A percentile compares a stretch with the other conserved stretches of the same genome.
phyloP scores from a whole-genome alignment of 1,140 invertebrate species.

The Bathynomus jamesi region DNA sequence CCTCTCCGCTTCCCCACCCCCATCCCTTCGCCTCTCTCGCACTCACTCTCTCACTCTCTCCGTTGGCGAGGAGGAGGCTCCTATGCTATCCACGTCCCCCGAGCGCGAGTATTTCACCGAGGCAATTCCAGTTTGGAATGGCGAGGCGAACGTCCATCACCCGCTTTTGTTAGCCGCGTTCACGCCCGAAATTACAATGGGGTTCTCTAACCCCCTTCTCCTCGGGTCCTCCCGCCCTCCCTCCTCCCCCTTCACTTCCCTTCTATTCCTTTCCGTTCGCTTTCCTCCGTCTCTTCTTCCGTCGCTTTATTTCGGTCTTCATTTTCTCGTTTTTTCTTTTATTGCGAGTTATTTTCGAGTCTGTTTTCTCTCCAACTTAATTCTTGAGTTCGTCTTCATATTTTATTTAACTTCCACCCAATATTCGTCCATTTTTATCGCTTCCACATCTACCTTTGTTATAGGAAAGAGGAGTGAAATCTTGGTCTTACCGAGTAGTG shows the following conservation, averaged over 20 bases:
- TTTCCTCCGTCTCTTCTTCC: background rate
- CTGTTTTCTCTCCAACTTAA: too few species aligned
- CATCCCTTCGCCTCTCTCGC: background rate
- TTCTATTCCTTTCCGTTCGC: background rate
- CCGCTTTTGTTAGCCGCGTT: slow-evolving; percentile 23
- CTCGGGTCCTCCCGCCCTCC: background rate
- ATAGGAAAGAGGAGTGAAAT: too few species aligned
- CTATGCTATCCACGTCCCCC: slow-evolving; percentile 31
- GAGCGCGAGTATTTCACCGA: slow-evolving; percentile 37
- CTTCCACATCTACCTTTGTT: too few species aligned
- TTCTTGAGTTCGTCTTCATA: too few species aligned
- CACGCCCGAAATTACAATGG: background rate
- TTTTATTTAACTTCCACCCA: too few species aligned
- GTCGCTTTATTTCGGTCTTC: background rate
- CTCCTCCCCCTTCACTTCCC: background rate
- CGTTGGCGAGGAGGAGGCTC: background rate
- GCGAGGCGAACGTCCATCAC: slow-evolving; percentile 37
- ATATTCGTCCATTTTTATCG: too few species aligned
- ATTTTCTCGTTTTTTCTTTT: too few species aligned
- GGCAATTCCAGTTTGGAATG: slow-evolving; percentile 37
- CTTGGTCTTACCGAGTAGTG: too few species aligned
- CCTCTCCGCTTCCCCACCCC: too few species aligned
- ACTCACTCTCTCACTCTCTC: background rate
- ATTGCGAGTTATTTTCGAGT: too few species aligned
- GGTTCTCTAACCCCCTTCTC: background rate